Evolutionary conservation across 2,113 vertebrate genomes (phyloP).

Genomic region (Miniopterus natalensis): DNA sequence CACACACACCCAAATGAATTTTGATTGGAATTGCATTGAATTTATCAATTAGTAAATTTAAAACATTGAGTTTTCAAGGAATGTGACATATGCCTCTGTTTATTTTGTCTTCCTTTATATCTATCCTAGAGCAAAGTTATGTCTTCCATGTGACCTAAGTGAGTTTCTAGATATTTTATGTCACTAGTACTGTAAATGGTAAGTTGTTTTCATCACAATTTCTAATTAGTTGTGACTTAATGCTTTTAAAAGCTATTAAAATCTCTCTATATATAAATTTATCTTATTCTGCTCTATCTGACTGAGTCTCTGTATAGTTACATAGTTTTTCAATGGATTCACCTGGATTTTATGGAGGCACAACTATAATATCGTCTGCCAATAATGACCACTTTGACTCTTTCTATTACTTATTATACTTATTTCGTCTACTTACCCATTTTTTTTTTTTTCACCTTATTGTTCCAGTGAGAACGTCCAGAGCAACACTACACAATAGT

Average conservation of each 20-base stretch:
- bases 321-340: not conserved
- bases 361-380: not conserved
- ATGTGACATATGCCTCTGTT: not conserved
- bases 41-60: not conserved
- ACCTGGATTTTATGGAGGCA: not conserved
- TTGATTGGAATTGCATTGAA: not conserved
- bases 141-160: not conserved
- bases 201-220: slow-evolving; percentile 25
- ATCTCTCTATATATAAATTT: not conserved
- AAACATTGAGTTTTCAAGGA: not conserved
- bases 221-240: not conserved
- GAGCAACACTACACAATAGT: not conserved
- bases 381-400: not conserved
- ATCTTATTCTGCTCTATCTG: not conserved
- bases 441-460: not conserved
- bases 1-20: not conserved
- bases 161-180: not conserved
- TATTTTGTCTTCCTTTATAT: not conserved
- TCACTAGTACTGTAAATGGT: not conserved
- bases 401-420: not conserved
- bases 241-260: slow-evolving; percentile 1
- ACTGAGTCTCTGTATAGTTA: not conserved
- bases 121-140: not conserved
- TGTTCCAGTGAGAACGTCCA: not conserved
- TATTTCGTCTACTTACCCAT: not conserved